Evolutionary conservation across 2,797 vertebrate species (phyloP), one percentile per base, ranked within the genome.

Genomic region (Falco concolor): DNA sequence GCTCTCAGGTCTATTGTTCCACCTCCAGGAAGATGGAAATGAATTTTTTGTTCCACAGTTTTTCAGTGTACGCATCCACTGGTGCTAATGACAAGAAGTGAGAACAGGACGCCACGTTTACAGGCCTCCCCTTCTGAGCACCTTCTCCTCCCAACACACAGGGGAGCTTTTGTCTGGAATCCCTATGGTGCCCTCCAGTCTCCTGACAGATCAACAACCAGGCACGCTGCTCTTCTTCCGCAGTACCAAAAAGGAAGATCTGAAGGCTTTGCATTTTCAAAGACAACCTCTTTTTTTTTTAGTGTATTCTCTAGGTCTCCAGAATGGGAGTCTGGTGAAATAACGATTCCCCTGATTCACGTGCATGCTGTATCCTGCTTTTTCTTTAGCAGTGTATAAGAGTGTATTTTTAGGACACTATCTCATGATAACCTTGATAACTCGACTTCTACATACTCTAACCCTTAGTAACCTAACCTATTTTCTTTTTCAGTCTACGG

Each of bases 261-360:
- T 78, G 50, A 94, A 88, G 73, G 30, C 47, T 61, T 34, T 65
- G 42, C 36, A 32, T 83, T 91, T 92, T 94, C 87, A 93, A 86
- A 96, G 90, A 81, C 59, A 84, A 7, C 12, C 44, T 59, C 89
- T 85, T 85, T 85, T 68, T 38, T 91, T 93, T 94, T 87, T 40
- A 89, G 76, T 0, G 0, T 54, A 64, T 63, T 93, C 68, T 72
- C 53, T 67, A 10, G 2, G 57, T 68, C 45, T 92, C 68, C 0
- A 0, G 42, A 93, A 82, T 28, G 24, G 32, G 20, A 89, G 57
- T 44, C 81, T 84, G 92, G 65, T 50, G 38, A 84, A 44, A 87
- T 1, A 64, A 87, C 0, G 2, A 86, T 52, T 86, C 44, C 38
- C 47, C 45, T 38, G 34, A 72, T 93, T 70, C 64, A 27, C 25